A percentile compares a stretch with the other conserved stretches of the same genome.
phyloP scores from a whole-genome alignment of 2,888 invertebrate genomes.

The Clanis bilineata region DNA sequence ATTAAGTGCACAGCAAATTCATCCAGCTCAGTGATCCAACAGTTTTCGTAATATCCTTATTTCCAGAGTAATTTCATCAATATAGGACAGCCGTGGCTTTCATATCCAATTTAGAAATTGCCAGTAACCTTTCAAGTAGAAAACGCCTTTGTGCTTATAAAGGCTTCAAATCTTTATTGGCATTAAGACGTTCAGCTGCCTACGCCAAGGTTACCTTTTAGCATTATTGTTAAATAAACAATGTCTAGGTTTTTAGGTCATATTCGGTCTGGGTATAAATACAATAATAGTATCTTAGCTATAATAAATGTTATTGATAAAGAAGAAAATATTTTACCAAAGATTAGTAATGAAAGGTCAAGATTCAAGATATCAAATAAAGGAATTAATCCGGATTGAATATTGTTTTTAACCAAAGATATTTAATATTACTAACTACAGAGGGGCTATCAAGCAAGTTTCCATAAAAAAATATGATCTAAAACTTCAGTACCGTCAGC shows the following conservation, averaged over 20 bases:
- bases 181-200: background rate
- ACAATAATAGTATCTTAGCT: too few species aligned
- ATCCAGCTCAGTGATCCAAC: background rate
- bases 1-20: background rate
- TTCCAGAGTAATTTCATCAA: slow-evolving; percentile 15
- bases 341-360: too few species aligned
- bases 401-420: too few species aligned
- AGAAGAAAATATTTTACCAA: too few species aligned
- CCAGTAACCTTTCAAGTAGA: slow-evolving; percentile 15
- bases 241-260: background rate
- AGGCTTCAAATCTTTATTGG: slow-evolving; percentile 12
- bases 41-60: background rate
- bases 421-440: too few species aligned
- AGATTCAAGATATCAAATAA: too few species aligned
- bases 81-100: background rate
- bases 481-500: too few species aligned
- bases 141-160: slow-evolving; percentile 16
- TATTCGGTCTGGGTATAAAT: too few species aligned
- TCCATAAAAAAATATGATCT: too few species aligned
- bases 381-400: too few species aligned
- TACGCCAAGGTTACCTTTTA: slow-evolving; percentile 3
- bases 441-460: too few species aligned
- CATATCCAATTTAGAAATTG: slow-evolving; percentile 17
- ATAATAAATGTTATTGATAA: too few species aligned
- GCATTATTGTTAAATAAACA: background rate